Evolutionary conservation across 92 coral and sea anemone genomes (phyloP).

Genomic region (Phenganax subtilis): DNA sequence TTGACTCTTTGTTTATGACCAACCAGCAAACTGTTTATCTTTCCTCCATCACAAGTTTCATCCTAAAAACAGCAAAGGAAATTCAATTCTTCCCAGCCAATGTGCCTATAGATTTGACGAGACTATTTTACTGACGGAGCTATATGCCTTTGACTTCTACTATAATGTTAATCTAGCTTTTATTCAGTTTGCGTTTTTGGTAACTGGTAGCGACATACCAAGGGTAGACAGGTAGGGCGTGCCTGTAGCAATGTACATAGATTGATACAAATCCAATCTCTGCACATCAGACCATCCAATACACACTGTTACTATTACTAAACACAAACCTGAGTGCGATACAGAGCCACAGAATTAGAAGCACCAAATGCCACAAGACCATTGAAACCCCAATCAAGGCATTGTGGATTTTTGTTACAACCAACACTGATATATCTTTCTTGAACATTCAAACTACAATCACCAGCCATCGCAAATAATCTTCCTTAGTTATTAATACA

Average conservation of each 20-base stretch:
- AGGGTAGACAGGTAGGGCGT: too few relatives aligned
- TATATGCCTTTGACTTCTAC: too few relatives aligned
- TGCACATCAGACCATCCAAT: too few relatives aligned
- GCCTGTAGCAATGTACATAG: background rate
- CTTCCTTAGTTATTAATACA: background rate
- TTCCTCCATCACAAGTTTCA: conserved; percentile 49
- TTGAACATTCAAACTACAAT: background rate
- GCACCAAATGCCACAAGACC: conserved; percentile 91
- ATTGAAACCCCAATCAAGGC: conserved; percentile 87
- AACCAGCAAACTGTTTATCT: conserved; percentile 53
- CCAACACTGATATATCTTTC: conserved; percentile 73
- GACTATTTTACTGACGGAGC: too few relatives aligned
- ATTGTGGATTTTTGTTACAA: conserved; percentile 74
- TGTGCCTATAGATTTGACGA: too few relatives aligned
- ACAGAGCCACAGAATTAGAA: conserved; percentile 68
- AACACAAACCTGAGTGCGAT: conserved; percentile 61
- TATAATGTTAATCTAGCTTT: too few relatives aligned
- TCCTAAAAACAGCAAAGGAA: conserved; percentile 39
- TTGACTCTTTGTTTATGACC: conserved; percentile 84
- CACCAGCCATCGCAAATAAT: background rate
- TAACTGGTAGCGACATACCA: too few relatives aligned
- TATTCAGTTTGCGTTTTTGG: too few relatives aligned
- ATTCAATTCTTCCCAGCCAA: too few relatives aligned
- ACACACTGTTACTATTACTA: too few relatives aligned
- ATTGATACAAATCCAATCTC: background rate